Evolutionary conservation across 2,797 vertebrate genomes (phyloP), one percentile per base, ranked within the genome.

Genomic region (Serranus cabrilla): DNA sequence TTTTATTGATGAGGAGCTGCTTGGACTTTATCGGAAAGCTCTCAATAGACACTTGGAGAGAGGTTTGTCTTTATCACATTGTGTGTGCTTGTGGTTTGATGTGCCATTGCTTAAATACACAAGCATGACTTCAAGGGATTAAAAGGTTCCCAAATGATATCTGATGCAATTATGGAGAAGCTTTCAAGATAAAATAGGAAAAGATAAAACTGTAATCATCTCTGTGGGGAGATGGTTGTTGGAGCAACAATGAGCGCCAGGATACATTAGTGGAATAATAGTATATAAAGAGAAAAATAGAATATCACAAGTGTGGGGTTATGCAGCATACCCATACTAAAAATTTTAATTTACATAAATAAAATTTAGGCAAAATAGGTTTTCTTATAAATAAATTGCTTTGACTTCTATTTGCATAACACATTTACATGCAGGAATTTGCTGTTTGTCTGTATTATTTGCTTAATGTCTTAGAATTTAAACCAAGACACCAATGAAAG

Each of bases 1-100:
- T 91, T 87, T 87, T 88, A 89, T 89, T 87, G 86, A 93, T 80
- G 83, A 85, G 77, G 54, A 64, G 56, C 74, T 65, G 18, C 79
- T 79, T 67, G 34, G 69, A 76, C 60, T 61, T 80, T 51, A 86
- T 73, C 84, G 78, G 65, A 69, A 85, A 78, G 84, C 87, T 83
- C 70, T 89, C 80, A 76, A 76, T 82, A 83, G 62, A 90, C 72
- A 76, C 74, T 83, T 21, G 45, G 54, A 70, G 42, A 60, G 66
- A 77, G 71, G 34, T 79, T 86, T 81, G 82, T 86, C 78, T 77
- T 73, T n/a, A 83, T 85, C 80, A 71, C 42, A 54, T 70, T 49
- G 47, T 85, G 77, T 84, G 72, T 79, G 7, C 64, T 67, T 66
- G 69, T 71, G 58, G 72, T 82, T 83, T 79, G 71, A 80, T 86